These are phyloP conservation scores for Clarias platycephalus DNA, from an alignment of 2,797 vertebrate species.

Conservation along the genomic window DNA sequence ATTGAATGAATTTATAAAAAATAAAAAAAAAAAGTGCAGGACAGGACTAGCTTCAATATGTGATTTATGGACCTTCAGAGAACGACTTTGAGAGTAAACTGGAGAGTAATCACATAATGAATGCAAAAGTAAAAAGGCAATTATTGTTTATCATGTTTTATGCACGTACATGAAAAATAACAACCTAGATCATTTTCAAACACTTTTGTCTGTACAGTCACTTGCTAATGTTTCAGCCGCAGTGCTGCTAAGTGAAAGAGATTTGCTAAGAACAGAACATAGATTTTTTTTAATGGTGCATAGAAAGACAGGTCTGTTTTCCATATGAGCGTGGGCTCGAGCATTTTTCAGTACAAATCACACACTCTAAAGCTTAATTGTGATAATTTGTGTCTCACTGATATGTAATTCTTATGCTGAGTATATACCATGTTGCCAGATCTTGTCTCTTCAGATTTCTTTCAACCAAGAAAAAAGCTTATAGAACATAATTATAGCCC, in stretches of 20 bases:
- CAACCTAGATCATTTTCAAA: neutral
- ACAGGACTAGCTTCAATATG: neutral
- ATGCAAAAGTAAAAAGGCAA: neutral
- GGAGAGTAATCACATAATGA: neutral
- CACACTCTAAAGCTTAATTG: constrained; percentile 7
- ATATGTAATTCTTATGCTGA: neutral
- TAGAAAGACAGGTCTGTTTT: neutral
- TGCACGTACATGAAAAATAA: neutral
- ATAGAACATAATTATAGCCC: neutral
- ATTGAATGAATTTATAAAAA: neutral
- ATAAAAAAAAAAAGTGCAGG: too few relatives aligned
- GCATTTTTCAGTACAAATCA: neutral
- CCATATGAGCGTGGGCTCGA: neutral
- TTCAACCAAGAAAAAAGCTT: neutral
- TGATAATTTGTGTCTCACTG: neutral
- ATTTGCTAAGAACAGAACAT: neutral
- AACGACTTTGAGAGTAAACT: neutral
- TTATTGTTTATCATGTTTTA: neutral
- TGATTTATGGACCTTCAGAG: neutral
- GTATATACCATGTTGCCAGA: neutral
- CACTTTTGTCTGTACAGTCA: neutral
- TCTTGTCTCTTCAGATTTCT: neutral
- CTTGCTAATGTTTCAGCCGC: neutral
- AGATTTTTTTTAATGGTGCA: neutral
- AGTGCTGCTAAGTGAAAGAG: neutral